phyloP scores from a whole-genome alignment of 2,113 vertebrate genomes.

The Prietella phreatophila region DNA sequence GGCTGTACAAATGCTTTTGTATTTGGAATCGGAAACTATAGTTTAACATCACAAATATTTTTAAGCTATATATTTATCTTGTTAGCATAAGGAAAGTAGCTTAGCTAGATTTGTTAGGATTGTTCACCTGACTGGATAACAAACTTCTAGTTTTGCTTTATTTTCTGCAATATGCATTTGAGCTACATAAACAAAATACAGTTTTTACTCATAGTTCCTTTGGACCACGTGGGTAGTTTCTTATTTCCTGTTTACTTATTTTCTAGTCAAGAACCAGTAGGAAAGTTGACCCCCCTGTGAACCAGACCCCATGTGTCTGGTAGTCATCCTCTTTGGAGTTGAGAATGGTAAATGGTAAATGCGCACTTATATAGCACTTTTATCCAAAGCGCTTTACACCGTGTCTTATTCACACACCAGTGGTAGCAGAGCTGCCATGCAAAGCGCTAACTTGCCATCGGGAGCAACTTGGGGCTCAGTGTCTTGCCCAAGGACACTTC shows the following conservation, averaged over 20 bases:
- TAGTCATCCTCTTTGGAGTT: background rate
- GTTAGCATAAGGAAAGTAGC: background rate
- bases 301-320: background rate
- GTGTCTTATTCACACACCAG: no score
- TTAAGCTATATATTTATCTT: background rate
- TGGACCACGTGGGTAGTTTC: background rate
- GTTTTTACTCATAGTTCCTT: background rate
- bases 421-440: no score
- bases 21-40: background rate
- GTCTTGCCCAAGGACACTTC: no score
- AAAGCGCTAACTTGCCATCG: no score
- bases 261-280: background rate
- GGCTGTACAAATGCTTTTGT: background rate
- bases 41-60: background rate
- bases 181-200: background rate
- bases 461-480: no score
- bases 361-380: no score
- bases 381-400: no score
- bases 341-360: no score
- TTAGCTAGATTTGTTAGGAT: background rate
- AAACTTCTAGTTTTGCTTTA: background rate
- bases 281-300: background rate
- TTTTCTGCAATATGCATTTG: background rate
- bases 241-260: background rate
- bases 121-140: background rate